Evolutionary conservation across 1,140 invertebrate species (phyloP).

Genomic region (Atopsyche davidsoni): DNA sequence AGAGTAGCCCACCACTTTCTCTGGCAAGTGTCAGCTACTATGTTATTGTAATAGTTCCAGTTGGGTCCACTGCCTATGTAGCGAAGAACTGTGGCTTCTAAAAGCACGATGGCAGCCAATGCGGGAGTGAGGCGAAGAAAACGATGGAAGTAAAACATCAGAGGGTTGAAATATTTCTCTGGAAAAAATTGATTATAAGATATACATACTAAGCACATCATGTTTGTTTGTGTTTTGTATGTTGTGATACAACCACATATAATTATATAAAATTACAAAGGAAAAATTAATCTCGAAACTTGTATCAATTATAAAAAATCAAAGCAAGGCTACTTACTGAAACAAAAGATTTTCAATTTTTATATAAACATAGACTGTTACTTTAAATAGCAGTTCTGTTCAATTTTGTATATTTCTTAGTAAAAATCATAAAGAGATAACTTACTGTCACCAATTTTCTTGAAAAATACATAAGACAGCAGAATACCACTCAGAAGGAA

Average conservation of each 20-base stretch:
- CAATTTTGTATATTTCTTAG: slow-evolving; percentile 24
- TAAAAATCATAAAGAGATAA: background rate
- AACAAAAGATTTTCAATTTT: no score
- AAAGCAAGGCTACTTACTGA: no score
- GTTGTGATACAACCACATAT: no score
- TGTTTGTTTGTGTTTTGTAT: no score
- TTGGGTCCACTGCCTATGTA: slow-evolving; percentile 54
- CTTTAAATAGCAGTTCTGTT: no score
- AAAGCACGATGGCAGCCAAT: slow-evolving; percentile 49
- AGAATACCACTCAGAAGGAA: slow-evolving; percentile 56
- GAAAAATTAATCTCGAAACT: no score
- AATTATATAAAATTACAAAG: no score
- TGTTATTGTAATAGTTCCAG: slow-evolving; percentile 42
- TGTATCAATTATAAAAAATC: no score
- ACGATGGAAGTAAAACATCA: slow-evolving; percentile 50
- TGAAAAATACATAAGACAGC: slow-evolving; percentile 50
- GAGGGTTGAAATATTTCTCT: no score
- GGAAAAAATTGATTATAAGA: no score
- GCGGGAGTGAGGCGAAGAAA: slow-evolving; percentile 54
- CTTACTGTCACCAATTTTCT: slow-evolving; percentile 23
- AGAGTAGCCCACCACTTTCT: slow-evolving; percentile 50
- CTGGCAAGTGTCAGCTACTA: slow-evolving; percentile 37
- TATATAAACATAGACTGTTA: no score
- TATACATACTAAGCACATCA: no score
- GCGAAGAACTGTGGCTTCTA: slow-evolving; percentile 48